Percentiles rank a stretch among this genome's conserved stretches.
phyloP scores from a whole-genome alignment of 2,888 invertebrate species.

The Boloria selene region DNA sequence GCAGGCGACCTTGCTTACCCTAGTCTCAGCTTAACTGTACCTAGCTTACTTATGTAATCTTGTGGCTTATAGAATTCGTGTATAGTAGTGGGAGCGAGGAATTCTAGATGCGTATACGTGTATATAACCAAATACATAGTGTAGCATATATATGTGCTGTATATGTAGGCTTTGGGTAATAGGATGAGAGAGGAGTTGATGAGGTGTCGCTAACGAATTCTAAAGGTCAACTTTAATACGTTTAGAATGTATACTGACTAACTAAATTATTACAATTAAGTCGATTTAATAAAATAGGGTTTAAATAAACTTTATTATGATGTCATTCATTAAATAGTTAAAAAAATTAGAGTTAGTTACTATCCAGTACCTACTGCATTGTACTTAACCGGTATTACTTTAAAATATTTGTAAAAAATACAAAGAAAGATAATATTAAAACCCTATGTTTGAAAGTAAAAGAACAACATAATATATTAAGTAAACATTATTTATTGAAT shows the following conservation, averaged over 20 bases:
- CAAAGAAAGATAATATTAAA: not conserved
- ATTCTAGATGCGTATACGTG: conserved; percentile 21
- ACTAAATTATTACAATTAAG: too few species aligned
- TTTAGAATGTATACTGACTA: too few species aligned
- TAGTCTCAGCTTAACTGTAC: conserved; percentile 59
- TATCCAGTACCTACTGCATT: too few species aligned
- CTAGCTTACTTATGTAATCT: conserved; percentile 37
- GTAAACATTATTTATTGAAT: not conserved
- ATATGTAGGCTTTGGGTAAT: not conserved
- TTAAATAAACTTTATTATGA: too few species aligned
- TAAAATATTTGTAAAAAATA: too few species aligned
- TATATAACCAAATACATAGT: conserved; percentile 13
- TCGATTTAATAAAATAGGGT: too few species aligned
- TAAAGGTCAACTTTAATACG: too few species aligned
- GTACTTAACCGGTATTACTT: too few species aligned
- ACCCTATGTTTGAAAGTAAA: not conserved
- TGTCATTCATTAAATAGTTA: too few species aligned
- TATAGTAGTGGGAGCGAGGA: conserved; percentile 14
- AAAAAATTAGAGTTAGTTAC: too few species aligned
- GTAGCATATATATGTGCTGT: not conserved
- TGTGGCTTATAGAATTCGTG: conserved; percentile 37
- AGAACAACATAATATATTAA: not conserved
- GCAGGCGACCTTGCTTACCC: conserved; percentile 73
- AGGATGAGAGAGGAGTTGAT: too few species aligned
- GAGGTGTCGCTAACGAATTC: too few species aligned